Percentiles rank a stretch among this genome's conserved stretches.
Evolutionary conservation across 2,888 invertebrate genomes (phyloP).

Genomic region (Stegana nigrithorax): DNA sequence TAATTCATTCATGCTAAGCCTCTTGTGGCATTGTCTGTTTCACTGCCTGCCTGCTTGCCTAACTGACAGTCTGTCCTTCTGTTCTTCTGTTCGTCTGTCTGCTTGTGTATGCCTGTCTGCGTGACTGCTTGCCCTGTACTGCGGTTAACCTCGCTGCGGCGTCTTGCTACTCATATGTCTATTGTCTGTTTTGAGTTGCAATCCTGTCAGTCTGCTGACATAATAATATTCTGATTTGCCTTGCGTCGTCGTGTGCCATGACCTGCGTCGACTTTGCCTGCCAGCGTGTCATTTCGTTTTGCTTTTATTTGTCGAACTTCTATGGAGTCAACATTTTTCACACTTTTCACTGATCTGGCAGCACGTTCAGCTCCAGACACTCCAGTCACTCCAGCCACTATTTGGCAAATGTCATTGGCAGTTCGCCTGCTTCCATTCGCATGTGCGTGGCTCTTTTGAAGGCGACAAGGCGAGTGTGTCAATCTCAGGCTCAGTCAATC

Average conservation of each 20-base stretch:
- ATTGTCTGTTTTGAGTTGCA: no score
- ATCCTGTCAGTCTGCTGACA: conserved; percentile 11
- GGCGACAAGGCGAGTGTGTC: no score
- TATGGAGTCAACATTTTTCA: no score
- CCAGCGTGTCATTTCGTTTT: background rate
- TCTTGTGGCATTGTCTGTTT: conserved; percentile 14
- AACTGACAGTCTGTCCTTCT: background rate
- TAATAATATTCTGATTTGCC: conserved; percentile 11
- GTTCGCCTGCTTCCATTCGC: no score
- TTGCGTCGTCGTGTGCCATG: background rate
- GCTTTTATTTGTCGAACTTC: no score
- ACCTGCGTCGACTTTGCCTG: background rate
- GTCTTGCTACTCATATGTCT: no score
- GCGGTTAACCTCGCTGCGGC: background rate
- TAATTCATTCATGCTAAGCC: conserved; percentile 42
- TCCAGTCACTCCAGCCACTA: no score
- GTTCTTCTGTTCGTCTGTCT: background rate
- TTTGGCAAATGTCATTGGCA: no score
- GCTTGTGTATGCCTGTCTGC: background rate
- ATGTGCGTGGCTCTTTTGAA: no score
- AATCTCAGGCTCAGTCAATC: no score
- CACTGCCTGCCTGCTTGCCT: background rate
- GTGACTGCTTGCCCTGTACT: background rate
- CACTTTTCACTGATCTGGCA: no score
- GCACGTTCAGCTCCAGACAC: no score